phyloP scores from a whole-genome alignment of 2,113 vertebrate species.

The Plectropomus leopardus region DNA sequence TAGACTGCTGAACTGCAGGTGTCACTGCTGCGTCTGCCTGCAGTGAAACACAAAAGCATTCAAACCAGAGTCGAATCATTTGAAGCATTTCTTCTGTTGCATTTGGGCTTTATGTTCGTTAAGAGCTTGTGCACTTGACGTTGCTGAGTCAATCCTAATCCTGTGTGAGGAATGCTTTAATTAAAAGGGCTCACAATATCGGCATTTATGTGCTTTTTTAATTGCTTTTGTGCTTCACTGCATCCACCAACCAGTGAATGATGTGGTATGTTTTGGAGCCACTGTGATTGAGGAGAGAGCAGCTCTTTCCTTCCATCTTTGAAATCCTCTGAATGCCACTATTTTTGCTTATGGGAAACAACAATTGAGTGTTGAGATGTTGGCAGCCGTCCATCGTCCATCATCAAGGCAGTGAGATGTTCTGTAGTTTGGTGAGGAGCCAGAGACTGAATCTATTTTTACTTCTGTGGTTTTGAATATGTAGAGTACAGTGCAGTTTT shows the following conservation, averaged over 20 bases:
- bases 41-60: not conserved
- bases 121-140: not conserved
- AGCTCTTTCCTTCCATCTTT: not conserved
- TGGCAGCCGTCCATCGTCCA: not conserved
- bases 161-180: not conserved
- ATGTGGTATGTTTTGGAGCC: not conserved
- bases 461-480: too few relatives aligned
- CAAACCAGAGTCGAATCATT: not conserved
- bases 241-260: not conserved
- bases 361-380: not conserved
- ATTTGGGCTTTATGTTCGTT: too few relatives aligned
- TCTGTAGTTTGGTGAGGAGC: too few relatives aligned
- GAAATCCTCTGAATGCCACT: not conserved
- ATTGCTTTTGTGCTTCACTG: not conserved
- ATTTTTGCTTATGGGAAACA: not conserved
- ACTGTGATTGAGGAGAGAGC: not conserved
- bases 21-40: not conserved
- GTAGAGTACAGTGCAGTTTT: too few relatives aligned
- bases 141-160: not conserved
- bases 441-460: not conserved
- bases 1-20: not conserved
- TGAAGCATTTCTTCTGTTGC: not conserved
- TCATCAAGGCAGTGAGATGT: not conserved
- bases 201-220: not conserved
- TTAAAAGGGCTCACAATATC: not conserved